A percentile compares a stretch with the other conserved stretches of the same genome.
These are phyloP conservation scores for Tribolium madens DNA, from an alignment of 1,140 invertebrate species.

Conservation along the genomic window DNA sequence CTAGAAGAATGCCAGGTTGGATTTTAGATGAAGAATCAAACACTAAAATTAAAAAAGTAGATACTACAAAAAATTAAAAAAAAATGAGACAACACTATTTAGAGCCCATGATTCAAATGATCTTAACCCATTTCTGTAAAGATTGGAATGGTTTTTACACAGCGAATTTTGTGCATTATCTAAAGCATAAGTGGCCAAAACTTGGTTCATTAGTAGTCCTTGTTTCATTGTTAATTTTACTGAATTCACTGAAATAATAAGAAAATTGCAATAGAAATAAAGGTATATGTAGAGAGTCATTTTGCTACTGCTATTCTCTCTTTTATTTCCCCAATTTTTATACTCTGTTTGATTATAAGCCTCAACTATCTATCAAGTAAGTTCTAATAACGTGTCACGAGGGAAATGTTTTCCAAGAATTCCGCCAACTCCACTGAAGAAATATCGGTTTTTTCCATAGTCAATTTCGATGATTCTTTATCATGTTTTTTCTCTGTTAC, in stretches of 20 bases:
- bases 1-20: constrained; percentile 54
- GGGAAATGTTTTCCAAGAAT: constrained; percentile 21
- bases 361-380: background rate
- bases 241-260: background rate
- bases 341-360: constrained; percentile 10
- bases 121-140: constrained; percentile 55
- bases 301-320: background rate
- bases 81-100: constrained; percentile 48
- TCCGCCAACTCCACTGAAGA: background rate
- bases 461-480: constrained; percentile 14
- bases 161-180: constrained; percentile 50
- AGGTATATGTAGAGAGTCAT: background rate
- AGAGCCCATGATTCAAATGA: constrained; percentile 59
- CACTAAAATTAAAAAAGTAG: constrained; percentile 54
- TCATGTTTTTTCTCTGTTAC: constrained; percentile 14
- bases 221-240: constrained; percentile 59
- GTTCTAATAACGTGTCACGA: constrained; percentile 4
- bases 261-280: background rate
- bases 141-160: constrained; percentile 53
- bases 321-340: background rate
- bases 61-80: background rate
- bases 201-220: constrained; percentile 58
- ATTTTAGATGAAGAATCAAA: constrained; percentile 61
- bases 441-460: constrained; percentile 1
- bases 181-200: constrained; percentile 54